Percentiles rank a stretch among this genome's conserved stretches.
These are phyloP conservation scores for Lates calcarifer DNA, from an alignment of 2,113 vertebrate genomes.

Conservation along the genomic window DNA sequence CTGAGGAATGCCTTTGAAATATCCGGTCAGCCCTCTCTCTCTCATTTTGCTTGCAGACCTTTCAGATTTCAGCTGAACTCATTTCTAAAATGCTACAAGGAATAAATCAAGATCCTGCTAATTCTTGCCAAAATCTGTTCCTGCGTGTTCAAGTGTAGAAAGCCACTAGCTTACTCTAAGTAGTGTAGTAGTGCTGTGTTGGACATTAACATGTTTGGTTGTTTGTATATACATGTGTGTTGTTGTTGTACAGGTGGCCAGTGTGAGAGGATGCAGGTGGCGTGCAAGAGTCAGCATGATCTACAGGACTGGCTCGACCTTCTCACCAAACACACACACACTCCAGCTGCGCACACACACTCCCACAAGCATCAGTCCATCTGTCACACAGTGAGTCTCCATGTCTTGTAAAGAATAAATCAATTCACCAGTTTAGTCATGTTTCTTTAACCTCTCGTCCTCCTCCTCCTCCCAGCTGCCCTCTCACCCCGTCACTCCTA, in stretches of 20 bases:
- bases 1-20: slow-evolving; percentile 96
- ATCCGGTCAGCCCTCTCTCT: slow-evolving; percentile 85
- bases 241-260: slow-evolving; percentile 86
- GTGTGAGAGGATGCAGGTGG: slow-evolving; percentile 93
- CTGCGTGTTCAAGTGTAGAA: background rate
- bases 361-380: slow-evolving; percentile 88
- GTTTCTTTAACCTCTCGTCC: background rate
- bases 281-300: slow-evolving; percentile 91
- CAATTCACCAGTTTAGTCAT: fast-evolving
- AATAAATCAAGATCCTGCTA: background rate
- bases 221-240: slow-evolving; percentile 2
- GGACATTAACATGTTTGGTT: background rate
- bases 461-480: slow-evolving; percentile 87
- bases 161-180: background rate
- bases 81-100: background rate
- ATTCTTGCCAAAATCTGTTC: background rate
- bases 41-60: background rate
- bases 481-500: slow-evolving; percentile 89
- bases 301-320: slow-evolving; percentile 97
- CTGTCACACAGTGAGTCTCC: slow-evolving; percentile 90
- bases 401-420: background rate
- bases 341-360: slow-evolving; percentile 84
- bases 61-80: background rate
- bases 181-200: background rate
- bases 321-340: slow-evolving; percentile 90